Evolutionary conservation across 2,888 invertebrate genomes (phyloP), one percentile per base, ranked within the genome.

Genomic region (Hydraecia micacea): DNA sequence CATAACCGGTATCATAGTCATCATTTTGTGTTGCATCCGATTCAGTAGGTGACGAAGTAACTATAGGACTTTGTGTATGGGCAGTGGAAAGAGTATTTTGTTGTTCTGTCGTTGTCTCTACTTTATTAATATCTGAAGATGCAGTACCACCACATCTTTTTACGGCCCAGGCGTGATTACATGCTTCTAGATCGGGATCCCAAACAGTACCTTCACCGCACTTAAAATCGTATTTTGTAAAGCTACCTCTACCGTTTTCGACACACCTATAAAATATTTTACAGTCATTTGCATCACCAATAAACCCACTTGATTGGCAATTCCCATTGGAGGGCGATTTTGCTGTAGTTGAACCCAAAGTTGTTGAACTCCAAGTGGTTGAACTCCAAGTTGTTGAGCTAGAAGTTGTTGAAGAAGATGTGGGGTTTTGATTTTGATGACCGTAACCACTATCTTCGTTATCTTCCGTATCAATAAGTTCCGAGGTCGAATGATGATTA

Each of bases 241-340:
- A 98, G 21, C 97, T 96, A 28, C 97, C 97, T 75, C 96, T 97
- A n/a, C 97, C 97, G 87, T 97, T 97, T 80, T 97, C 93, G 0
- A 97, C 97, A 90, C 98, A 98, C n/a, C 98, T 97, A 90, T 98
- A 97, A 92, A 98, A 98, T 89, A 97, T 97, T 62, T 97, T 96
- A 86, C 98, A 98, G 76, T 96, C 89, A 36, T 95, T 95, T n/a
- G 96, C 96, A 91, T 97, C 97, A 2, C 97, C 96, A 92, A 97
- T 97, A 90, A 97, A 98, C 42, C 98, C 92, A 88, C 97, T 97
- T 63, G 92, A 89, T 11, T 90, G 92, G 87, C 97, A 97, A 73
- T 89, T 81, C 25, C 42, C 76, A 66, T 52, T 81, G 0, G 73
- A 69, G 18, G 79, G 73, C 8, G 63, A 63, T 63, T 80, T 75